Percentiles rank a stretch among this genome's conserved stretches.
phyloP scores from a whole-genome alignment of 2,888 invertebrate genomes.

The Gandaritis pyraliata region DNA sequence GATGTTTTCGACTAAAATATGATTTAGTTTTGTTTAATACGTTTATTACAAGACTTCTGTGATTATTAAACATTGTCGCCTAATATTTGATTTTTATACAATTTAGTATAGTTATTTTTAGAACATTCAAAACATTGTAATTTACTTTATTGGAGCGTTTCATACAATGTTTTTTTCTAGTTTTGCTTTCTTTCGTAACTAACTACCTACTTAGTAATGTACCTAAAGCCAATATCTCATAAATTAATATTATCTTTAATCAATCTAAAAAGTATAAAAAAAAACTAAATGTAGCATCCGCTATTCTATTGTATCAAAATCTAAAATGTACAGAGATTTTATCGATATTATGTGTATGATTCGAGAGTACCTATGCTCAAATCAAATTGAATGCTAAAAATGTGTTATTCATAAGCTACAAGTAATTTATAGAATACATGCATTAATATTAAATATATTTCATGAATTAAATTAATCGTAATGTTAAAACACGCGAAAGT shows the following conservation, averaged over 20 bases:
- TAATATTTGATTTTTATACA: conserved; percentile 54
- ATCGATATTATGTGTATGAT: conserved; percentile 48
- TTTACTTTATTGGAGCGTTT: conserved; percentile 45
- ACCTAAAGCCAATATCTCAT: conserved; percentile 19
- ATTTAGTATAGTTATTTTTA: conserved; percentile 52
- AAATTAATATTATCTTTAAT: conserved; percentile 26
- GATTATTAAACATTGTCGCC: conserved; percentile 63
- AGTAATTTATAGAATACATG: conserved; percentile 50
- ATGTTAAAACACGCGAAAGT: conserved; percentile 81
- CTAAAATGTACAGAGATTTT: conserved; percentile 61
- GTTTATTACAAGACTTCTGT: conserved; percentile 62
- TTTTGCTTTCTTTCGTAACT: conserved; percentile 28
- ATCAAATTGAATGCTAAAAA: conserved; percentile 48
- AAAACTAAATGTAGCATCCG: conserved; percentile 8
- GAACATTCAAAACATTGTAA: conserved; percentile 43
- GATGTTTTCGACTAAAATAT: conserved; percentile 46
- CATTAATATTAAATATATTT: conserved; percentile 52
- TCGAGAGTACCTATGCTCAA: conserved; percentile 68
- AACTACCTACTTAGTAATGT: conserved; percentile 24
- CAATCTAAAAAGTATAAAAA: conserved; percentile 20
- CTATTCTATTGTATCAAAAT: conserved; percentile 28
- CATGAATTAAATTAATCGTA: conserved; percentile 81
- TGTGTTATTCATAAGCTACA: conserved; percentile 50
- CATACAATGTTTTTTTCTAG: conserved; percentile 33
- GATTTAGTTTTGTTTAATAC: conserved; percentile 44